Percentiles rank a stretch among this genome's conserved stretches.
phyloP scores from a whole-genome alignment of 2,888 invertebrate species.

The Adelphocoris suturalis region DNA sequence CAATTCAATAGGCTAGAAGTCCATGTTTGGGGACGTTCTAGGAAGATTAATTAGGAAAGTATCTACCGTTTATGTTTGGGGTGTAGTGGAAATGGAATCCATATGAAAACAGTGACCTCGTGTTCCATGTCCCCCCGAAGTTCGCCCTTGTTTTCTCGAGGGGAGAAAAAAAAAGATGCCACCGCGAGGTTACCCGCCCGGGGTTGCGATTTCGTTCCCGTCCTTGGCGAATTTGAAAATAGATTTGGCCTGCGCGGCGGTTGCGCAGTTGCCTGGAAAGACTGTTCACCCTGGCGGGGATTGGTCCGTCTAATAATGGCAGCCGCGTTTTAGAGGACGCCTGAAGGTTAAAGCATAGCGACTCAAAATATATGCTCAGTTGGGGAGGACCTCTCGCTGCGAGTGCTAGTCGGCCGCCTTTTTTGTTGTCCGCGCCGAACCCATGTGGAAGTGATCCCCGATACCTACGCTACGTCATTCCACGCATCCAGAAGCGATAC shows the following conservation, averaged over 20 bases:
- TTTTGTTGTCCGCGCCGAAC: not conserved
- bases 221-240: constrained; percentile 62
- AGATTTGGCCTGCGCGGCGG: constrained; percentile 61
- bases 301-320: constrained; percentile 73
- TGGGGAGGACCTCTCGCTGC: constrained; percentile 46
- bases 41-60: too few species aligned
- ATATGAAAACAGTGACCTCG: not conserved
- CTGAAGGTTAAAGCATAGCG: constrained; percentile 60
- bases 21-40: too few species aligned
- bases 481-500: not conserved
- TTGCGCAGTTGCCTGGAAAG: constrained; percentile 67
- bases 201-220: constrained; percentile 43
- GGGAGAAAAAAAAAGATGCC: constrained; percentile 7
- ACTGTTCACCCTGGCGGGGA: constrained; percentile 74
- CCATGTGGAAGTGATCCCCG: constrained; percentile 1
- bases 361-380: constrained; percentile 52
- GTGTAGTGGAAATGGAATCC: too few species aligned
- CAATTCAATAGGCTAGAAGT: too few species aligned
- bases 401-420: not conserved
- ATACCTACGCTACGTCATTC: not conserved
- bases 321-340: constrained; percentile 51
- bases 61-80: too few species aligned
- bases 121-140: not conserved
- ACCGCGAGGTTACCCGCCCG: constrained; percentile 11
- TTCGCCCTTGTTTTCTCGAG: not conserved